Evolutionary conservation across 1,140 invertebrate species (phyloP), one percentile per base, ranked within the genome.

Genomic region (Diorhabda sublineata): DNA sequence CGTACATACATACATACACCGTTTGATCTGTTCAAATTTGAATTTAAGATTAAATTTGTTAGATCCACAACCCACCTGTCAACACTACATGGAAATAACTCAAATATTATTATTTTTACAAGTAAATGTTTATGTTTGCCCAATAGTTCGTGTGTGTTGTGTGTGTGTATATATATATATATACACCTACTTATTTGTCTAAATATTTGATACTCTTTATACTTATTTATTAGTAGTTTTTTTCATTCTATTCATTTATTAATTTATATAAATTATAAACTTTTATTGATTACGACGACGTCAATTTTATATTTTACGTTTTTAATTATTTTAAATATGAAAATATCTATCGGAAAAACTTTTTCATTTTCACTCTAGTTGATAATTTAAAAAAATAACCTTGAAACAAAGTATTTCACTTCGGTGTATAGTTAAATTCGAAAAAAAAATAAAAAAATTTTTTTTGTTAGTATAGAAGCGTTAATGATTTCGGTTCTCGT

Each of bases 21-120:
- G 78, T 79, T 79, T 79, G 78, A 79, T 79, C 78, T 79, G 78
- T 79, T 78, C 78, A 79, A 79, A 79, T 79, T 79, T 79, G 77
- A 79, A 79, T 79, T 79, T 77, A 78, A 79, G 78, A 79, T 79
- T 79, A 79, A 79, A 79, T 79, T 79, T 78, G 78, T 78, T 79
- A 74, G 76, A 77, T 71, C 74, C 76, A 77, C 76, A 67, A 75
- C 76, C 74, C 74, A 79, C 76, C 77, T 79, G 77, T 78, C 78
- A 77, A 77, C 78, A 76, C 71, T 70, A 69, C 69, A 61, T 47
- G 44, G 67, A 73, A 64, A 45, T 64, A 64, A 71, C 67, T 73
- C 76, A 77, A 78, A 79, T 79, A 78, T 79, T 78, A 75, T 78
- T 77, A 76, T 79, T 78, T 77, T 79, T 77, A 71, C 73, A 69